Evolutionary conservation across 2,797 vertebrate genomes (phyloP).

Genomic region (Protosalanx chinensis): DNA sequence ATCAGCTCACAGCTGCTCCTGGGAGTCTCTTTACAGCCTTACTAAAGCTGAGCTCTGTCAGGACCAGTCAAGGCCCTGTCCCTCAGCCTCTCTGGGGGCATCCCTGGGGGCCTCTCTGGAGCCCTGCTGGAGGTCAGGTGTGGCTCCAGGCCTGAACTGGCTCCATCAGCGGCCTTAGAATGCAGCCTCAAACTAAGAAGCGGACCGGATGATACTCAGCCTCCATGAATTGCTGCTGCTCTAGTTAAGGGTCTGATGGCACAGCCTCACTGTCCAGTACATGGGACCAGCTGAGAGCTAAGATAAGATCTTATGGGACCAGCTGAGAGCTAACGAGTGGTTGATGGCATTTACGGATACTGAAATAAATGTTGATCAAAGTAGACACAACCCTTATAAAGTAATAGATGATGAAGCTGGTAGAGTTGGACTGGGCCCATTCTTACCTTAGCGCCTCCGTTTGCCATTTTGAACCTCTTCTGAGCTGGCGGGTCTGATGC

Average conservation of each 20-base stretch:
- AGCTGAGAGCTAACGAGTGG: background rate
- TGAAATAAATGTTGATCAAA: too few species aligned
- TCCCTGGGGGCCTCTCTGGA: background rate
- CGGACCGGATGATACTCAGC: background rate
- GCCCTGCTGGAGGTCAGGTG: background rate
- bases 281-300: background rate
- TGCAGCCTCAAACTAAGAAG: background rate
- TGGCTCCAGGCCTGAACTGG: background rate
- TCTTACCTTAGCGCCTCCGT: constrained; percentile 38
- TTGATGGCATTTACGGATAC: too few species aligned
- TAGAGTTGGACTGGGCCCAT: too few species aligned
- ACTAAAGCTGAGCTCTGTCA: background rate
- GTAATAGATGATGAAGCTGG: background rate
- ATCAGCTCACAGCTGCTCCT: background rate
- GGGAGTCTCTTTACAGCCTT: background rate
- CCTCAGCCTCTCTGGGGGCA: background rate
- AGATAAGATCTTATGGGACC: background rate
- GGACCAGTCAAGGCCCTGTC: background rate
- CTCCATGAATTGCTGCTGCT: background rate
- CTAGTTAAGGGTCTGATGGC: background rate
- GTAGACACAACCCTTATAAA: background rate
- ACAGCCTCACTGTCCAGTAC: background rate
- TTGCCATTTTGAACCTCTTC: constrained; percentile 29
- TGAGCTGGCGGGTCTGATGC: background rate
- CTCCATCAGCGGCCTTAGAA: constrained; percentile 12